Evolutionary conservation across 2,888 invertebrate species (phyloP).

Genomic region (Ptycholaimellus sp.): DNA sequence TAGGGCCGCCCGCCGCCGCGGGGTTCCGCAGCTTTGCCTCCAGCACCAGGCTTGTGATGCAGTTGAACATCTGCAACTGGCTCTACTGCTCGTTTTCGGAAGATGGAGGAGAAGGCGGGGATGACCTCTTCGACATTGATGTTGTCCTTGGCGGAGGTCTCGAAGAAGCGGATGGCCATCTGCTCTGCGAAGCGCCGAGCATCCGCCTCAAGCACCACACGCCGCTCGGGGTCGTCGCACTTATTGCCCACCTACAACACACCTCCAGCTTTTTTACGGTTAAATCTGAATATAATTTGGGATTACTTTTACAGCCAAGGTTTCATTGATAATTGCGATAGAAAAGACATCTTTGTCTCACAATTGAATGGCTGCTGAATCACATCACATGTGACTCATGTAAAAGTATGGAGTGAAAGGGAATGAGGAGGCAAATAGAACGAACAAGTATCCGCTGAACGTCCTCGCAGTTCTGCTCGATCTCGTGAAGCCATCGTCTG

Average conservation of each 20-base stretch:
- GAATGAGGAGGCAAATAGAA: too few species aligned
- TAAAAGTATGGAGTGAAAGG: neutral
- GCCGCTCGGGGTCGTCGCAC: slow-evolving; percentile 72
- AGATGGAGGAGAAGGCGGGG: neutral
- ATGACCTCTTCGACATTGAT: slow-evolving; percentile 91
- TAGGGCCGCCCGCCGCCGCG: neutral
- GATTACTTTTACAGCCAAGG: too few species aligned
- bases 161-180: slow-evolving; percentile 86
- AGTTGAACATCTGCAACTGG: slow-evolving; percentile 44
- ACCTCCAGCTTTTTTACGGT: too few species aligned
- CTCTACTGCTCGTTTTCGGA: too few species aligned
- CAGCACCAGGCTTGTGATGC: slow-evolving; percentile 53
- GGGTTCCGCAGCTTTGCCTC: slow-evolving; percentile 41
- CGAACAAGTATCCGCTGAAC: slow-evolving; percentile 20
- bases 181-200: slow-evolving; percentile 86
- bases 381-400: too few species aligned
- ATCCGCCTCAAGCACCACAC: slow-evolving; percentile 87
- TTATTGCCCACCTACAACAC: slow-evolving; percentile 98
- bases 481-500: slow-evolving; percentile 93
- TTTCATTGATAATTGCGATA: too few species aligned
- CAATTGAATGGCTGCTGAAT: too few species aligned
- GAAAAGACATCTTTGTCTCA: too few species aligned
- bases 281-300: too few species aligned
- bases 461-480: slow-evolving; percentile 92
- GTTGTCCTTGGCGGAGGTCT: slow-evolving; percentile 96